Evolutionary conservation across 2,888 invertebrate genomes (phyloP), one percentile per base, ranked within the genome.

Genomic region (Elysia crispata): DNA sequence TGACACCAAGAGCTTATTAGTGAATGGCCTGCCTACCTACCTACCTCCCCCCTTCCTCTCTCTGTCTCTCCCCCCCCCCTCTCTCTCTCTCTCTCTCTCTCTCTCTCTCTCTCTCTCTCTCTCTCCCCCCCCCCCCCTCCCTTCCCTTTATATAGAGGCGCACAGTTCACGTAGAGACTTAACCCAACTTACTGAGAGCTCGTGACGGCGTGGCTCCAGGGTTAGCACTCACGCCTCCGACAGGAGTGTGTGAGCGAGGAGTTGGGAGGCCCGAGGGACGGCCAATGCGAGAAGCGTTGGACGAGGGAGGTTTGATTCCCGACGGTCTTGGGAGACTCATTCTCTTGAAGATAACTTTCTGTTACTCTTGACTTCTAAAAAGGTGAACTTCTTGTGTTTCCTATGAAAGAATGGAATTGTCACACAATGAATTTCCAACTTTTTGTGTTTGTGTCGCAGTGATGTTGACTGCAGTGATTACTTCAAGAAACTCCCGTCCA

Each of bases 241-340:
- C 60, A 6, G 77, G 77, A 0, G 77, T 70, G 11, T n/a, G 30
- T 20, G 79, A 81, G 50, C 86, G 83, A 0, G 87, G 84, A 41
- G 85, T 84, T 77, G 88, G 84, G 25, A 87, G 81, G n/a, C 88
- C 86, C 15, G 87, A 85, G 23, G 89, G 87, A 73, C 87, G 85
- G 1, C 86, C 86, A 31, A 89, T 87, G 80, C 89, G 89, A 3
- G 41, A 41, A 3, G 41, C 41, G 41, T 41, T 41, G 41, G 41
- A 41, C 28, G 87, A 86, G 8, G 90, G 89, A 74, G 88, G 86
- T 84, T 90, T 90, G 76, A 90, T 81, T 76, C 89, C 90, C 20
- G 88, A 85, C 13, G 90, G 89, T 54, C 86, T 82, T 49, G 89
- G 89, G 74, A 86, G 81, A 85, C 87, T 89, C 89, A 89, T 89